These are phyloP conservation scores for Litoditis marina DNA, from an alignment of 2,888 invertebrate species.

Conservation along the genomic window DNA sequence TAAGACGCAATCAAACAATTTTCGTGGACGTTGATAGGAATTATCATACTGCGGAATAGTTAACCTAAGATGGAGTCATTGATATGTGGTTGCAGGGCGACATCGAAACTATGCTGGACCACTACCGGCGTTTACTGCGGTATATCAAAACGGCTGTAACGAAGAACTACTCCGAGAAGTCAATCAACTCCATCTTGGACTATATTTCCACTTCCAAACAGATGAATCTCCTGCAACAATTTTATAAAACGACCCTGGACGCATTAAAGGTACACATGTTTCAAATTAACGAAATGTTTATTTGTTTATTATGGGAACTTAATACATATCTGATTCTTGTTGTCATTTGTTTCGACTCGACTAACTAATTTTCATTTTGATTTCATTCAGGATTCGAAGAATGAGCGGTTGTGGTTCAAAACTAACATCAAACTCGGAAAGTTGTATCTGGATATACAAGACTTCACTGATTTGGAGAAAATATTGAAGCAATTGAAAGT, in stretches of 20 bases:
- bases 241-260: slow-evolving; percentile 79
- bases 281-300: not conserved
- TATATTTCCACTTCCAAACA: slow-evolving; percentile 98
- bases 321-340: no score
- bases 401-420: slow-evolving; percentile 98
- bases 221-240: slow-evolving; percentile 92
- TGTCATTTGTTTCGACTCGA: no score
- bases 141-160: slow-evolving; percentile 99
- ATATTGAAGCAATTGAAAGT: slow-evolving; percentile 94
- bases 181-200: slow-evolving; percentile 97
- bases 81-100: no score
- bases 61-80: no score
- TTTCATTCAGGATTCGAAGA: slow-evolving; percentile 84
- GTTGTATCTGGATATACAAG: slow-evolving; percentile 90
- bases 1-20: no score
- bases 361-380: no score
- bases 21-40: no score
- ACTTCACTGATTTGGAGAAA: slow-evolving; percentile 88
- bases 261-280: slow-evolving; percentile 61
- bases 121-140: slow-evolving; percentile 90
- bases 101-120: slow-evolving; percentile 88
- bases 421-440: slow-evolving; percentile 98
- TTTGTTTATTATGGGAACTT: no score
- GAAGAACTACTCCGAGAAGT: slow-evolving; percentile 97
- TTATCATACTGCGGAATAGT: no score